phyloP scores from a whole-genome alignment of 2,888 invertebrate species.

The Alcis repandata region DNA sequence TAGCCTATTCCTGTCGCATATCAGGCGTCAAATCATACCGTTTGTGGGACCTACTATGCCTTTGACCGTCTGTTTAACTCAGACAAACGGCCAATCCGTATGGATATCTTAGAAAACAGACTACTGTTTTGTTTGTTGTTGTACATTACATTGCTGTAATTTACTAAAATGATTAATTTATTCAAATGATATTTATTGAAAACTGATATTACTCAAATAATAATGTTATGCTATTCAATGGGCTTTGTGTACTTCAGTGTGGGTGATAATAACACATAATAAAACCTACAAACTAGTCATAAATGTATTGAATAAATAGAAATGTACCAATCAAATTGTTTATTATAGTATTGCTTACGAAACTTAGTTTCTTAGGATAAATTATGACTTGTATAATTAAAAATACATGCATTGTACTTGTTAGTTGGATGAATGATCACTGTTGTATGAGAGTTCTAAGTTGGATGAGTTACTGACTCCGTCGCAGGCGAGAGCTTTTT shows the following conservation, averaged over 20 bases:
- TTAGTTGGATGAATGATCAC: slow-evolving; percentile 47
- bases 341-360: slow-evolving; percentile 18
- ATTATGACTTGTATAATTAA: slow-evolving; percentile 22
- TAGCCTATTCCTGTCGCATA: no score
- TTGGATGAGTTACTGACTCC: slow-evolving; percentile 61
- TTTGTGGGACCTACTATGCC: no score
- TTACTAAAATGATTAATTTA: slow-evolving; percentile 15
- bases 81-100: neutral
- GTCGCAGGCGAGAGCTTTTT: slow-evolving; percentile 87
- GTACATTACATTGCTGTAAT: slow-evolving; percentile 2
- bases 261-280: neutral
- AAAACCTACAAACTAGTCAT: slow-evolving; percentile 12
- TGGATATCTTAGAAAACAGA: neutral
- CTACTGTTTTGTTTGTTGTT: neutral
- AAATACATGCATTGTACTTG: slow-evolving; percentile 8
- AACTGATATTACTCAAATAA: neutral
- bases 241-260: neutral
- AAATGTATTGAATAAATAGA: slow-evolving; percentile 20
- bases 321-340: slow-evolving; percentile 22
- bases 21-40: no score
- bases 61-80: no score
- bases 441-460: slow-evolving; percentile 61
- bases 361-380: slow-evolving; percentile 34
- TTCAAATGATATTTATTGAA: neutral
- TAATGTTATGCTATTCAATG: neutral